Conservation (phyloP, 1,140 invertebrate species). For the Meteorus sp. region DNA sequence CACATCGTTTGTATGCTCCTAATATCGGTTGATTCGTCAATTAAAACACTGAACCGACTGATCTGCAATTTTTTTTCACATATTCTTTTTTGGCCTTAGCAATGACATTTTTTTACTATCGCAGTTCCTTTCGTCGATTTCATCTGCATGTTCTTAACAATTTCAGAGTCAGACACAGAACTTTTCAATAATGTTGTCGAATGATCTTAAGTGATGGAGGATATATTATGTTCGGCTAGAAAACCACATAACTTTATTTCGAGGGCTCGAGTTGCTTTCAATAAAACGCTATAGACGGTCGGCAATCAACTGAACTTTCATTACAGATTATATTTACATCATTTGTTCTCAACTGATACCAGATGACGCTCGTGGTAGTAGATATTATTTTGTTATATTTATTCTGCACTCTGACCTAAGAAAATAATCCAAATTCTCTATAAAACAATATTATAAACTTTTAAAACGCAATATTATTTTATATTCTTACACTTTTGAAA, state of each 20-base stretch:
- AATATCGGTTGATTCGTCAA: slow-evolving; percentile 35
- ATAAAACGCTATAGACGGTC: too few relatives aligned
- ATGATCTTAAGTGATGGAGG: neutral
- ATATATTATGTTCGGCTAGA: slow-evolving; percentile 14
- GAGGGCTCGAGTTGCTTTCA: neutral
- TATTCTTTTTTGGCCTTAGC: neutral
- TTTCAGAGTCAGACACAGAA: neutral
- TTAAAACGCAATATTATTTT: too few relatives aligned
- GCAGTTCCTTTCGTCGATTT: slow-evolving; percentile 9
- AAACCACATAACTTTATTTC: slow-evolving; percentile 7
- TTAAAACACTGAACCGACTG: slow-evolving; percentile 3
- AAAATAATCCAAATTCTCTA: too few relatives aligned
- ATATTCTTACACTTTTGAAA: too few relatives aligned
- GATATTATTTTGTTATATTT: too few relatives aligned
- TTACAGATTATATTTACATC: too few relatives aligned
- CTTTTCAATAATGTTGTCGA: neutral
- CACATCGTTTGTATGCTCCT: slow-evolving; percentile 21
- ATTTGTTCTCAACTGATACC: too few relatives aligned
- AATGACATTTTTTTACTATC: slow-evolving; percentile 9
- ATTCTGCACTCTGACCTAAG: too few relatives aligned
- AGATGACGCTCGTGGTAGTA: too few relatives aligned
- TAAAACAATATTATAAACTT: too few relatives aligned
- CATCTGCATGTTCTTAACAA: slow-evolving; percentile 7
- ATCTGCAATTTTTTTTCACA: neutral
- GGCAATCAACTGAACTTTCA: too few relatives aligned